These are phyloP conservation scores for Bombylius major DNA, from an alignment of 2,888 invertebrate species.

Conservation along the genomic window DNA sequence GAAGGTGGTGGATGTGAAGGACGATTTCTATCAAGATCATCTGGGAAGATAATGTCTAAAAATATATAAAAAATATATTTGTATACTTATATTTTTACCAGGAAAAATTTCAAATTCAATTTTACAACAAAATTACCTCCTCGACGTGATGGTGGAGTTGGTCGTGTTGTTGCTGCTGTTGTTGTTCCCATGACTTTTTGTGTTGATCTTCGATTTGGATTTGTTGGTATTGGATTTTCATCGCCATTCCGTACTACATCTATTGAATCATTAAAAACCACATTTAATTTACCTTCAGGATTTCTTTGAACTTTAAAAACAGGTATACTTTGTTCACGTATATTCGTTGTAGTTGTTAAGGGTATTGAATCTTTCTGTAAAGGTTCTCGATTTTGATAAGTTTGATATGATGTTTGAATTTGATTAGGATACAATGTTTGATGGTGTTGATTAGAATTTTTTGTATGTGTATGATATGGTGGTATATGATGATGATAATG, in stretches of 20 bases:
- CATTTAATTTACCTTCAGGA: constrained; percentile 31
- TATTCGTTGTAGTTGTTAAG: too few relatives aligned
- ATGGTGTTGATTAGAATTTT: too few relatives aligned
- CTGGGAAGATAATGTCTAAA: constrained; percentile 17
- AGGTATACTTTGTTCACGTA: constrained; percentile 10
- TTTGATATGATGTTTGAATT: too few relatives aligned
- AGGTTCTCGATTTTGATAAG: too few relatives aligned
- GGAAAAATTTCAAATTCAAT: not conserved
- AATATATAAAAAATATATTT: not conserved
- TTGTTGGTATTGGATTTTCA: not conserved
- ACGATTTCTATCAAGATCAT: constrained; percentile 5
- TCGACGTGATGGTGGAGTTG: not conserved
- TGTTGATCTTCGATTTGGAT: not conserved
- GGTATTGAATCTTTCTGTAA: too few relatives aligned
- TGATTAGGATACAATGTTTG: too few relatives aligned
- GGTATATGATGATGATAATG: too few relatives aligned
- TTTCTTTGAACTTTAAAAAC: constrained; percentile 33
- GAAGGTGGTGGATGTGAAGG: too few relatives aligned
- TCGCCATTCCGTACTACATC: constrained; percentile 21
- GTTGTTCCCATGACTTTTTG: not conserved
- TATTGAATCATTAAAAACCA: constrained; percentile 30
- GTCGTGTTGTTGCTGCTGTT: not conserved
- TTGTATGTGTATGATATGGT: too few relatives aligned
- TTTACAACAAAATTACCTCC: not conserved
- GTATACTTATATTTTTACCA: not conserved